Conservation (phyloP, 2,113 vertebrate genomes). For the Paedocypris sp. region DNA sequence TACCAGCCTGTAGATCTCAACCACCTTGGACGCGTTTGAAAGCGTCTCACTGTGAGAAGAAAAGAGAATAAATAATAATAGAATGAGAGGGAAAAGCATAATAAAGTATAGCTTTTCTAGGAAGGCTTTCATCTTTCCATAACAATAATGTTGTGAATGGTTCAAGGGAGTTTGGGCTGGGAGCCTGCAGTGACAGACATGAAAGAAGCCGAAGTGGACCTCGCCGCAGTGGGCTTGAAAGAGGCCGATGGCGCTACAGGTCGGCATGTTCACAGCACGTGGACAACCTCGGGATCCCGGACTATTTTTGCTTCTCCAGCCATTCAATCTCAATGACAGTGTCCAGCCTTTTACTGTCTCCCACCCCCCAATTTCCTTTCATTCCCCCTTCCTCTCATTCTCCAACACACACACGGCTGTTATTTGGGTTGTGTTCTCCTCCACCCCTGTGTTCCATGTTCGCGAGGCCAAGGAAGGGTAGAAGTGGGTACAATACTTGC, state of each 20-base stretch:
- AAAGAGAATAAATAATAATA: constrained; percentile 63
- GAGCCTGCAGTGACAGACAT: constrained; percentile 54
- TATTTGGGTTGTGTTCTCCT: constrained; percentile 34
- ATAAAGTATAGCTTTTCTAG: constrained; percentile 56
- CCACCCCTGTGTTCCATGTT: constrained; percentile 37
- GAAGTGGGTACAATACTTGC: constrained; percentile 39
- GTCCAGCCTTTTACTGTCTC: background rate
- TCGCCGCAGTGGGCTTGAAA: constrained; percentile 36
- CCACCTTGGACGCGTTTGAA: constrained; percentile 60
- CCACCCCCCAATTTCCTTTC: background rate
- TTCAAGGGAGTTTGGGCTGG: constrained; percentile 49
- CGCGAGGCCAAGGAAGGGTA: constrained; percentile 53
- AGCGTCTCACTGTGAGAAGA: constrained; percentile 52
- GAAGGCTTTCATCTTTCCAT: constrained; percentile 61
- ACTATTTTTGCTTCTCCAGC: constrained; percentile 17
- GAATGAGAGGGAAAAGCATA: constrained; percentile 55
- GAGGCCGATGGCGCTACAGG: constrained; percentile 5
- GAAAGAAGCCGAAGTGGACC: constrained; percentile 47
- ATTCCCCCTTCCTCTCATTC: background rate
- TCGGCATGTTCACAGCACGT: constrained; percentile 7
- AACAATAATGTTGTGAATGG: constrained; percentile 61
- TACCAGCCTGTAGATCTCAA: constrained; percentile 53
- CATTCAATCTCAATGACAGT: constrained; percentile 11
- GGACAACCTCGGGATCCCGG: background rate
- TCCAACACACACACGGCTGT: constrained; percentile 27